Conservation (phyloP, 1,140 invertebrate genomes). For the Nephotettix cincticeps region DNA sequence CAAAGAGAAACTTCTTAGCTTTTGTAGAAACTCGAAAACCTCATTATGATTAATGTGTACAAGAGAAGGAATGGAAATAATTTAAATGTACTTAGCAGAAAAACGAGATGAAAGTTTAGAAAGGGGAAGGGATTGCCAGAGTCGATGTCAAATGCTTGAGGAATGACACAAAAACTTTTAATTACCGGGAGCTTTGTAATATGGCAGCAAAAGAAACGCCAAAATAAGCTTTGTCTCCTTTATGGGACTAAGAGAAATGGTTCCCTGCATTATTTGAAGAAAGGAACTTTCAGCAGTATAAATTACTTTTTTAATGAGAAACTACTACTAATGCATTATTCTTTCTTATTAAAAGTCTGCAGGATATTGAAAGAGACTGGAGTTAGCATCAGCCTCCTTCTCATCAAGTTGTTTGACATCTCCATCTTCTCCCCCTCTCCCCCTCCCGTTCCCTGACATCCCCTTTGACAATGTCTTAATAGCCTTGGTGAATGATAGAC, state of each 20-base stretch:
- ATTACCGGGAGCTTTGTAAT: conserved; percentile 15
- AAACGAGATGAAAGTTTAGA: conserved; percentile 12
- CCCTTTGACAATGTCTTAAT: too few relatives aligned
- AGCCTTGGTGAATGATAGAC: too few relatives aligned
- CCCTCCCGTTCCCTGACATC: too few relatives aligned
- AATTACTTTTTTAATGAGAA: conserved; percentile 14
- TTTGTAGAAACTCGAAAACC: not conserved
- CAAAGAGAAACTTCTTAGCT: too few relatives aligned
- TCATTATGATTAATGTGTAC: conserved; percentile 3
- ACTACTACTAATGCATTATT: conserved; percentile 3
- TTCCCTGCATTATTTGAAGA: conserved; percentile 9
- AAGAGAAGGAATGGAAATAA: conserved; percentile 7
- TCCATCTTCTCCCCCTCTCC: too few relatives aligned
- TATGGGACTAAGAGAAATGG: not conserved
- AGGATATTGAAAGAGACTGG: not conserved
- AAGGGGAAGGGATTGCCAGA: conserved; percentile 2
- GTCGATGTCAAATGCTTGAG: conserved; percentile 11
- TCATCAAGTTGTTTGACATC: too few relatives aligned
- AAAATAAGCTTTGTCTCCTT: conserved; percentile 21
- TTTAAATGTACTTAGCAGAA: conserved; percentile 17
- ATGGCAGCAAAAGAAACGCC: conserved; percentile 1
- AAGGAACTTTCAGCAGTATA: conserved; percentile 1
- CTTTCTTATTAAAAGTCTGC: not conserved
- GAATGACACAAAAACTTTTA: conserved; percentile 20
- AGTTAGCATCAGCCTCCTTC: not conserved